Evolutionary conservation across 2,888 invertebrate genomes (phyloP).

Genomic region (Muscina levida): DNA sequence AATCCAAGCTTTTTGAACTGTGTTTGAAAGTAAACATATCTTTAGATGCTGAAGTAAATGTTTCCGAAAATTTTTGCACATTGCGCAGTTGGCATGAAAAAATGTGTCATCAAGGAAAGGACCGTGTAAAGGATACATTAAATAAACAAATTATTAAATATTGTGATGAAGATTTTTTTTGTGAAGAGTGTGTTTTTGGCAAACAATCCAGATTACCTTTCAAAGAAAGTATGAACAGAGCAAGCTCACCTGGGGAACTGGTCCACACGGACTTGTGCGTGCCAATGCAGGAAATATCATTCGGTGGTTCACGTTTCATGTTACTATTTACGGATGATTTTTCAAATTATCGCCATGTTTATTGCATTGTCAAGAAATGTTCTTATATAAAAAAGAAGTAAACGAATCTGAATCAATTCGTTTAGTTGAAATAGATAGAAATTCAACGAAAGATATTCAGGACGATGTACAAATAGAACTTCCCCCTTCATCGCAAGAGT

Average conservation of each 20-base stretch:
- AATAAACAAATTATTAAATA: conserved; percentile 55
- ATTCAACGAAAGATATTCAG: too few species aligned
- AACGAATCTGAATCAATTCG: too few species aligned
- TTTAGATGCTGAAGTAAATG: too few species aligned
- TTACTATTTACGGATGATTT: conserved; percentile 23
- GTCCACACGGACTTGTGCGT: conserved; percentile 69
- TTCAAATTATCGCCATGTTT: conserved; percentile 31
- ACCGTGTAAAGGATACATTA: conserved; percentile 63
- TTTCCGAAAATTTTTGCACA: too few species aligned
- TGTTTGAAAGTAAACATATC: too few species aligned
- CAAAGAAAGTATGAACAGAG: too few species aligned
- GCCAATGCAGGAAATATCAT: conserved; percentile 1
- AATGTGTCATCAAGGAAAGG: conserved; percentile 66
- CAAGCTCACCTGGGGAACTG: too few species aligned
- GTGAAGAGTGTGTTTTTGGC: conserved; percentile 66
- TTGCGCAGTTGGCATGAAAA: conserved; percentile 59
- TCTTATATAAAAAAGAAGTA: too few species aligned
- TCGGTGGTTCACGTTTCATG: neutral
- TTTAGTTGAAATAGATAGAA: too few species aligned
- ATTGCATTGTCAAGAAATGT: conserved; percentile 42
- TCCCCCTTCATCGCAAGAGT: too few species aligned
- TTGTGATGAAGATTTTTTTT: conserved; percentile 55
- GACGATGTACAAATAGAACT: too few species aligned
- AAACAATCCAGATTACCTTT: conserved; percentile 64
- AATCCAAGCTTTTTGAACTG: too few species aligned